Evolutionary conservation across 2,888 invertebrate genomes (phyloP).

Genomic region (Pharmacophagus antenor): DNA sequence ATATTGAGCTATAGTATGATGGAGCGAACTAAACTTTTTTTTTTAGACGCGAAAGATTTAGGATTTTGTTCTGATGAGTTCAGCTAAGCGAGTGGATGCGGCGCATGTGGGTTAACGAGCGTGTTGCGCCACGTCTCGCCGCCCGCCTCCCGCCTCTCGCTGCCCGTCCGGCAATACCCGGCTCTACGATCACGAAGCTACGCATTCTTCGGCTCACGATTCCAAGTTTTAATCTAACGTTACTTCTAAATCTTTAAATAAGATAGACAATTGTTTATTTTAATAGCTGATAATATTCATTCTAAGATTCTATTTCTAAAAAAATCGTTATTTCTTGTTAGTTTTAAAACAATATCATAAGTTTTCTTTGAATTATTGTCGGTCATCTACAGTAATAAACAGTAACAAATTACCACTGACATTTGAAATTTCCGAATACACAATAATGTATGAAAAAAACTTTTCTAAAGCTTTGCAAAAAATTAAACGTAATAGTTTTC

Average conservation of each 20-base stretch:
- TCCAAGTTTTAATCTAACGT: constrained; percentile 36
- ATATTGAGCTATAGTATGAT: neutral
- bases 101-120: constrained; percentile 74
- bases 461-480: too few species aligned
- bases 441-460: too few species aligned
- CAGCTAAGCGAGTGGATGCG: constrained; percentile 36
- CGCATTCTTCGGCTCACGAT: constrained; percentile 41
- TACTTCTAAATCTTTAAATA: constrained; percentile 17
- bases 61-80: constrained; percentile 50
- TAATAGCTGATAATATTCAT: neutral
- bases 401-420: too few species aligned
- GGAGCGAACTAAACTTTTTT: constrained; percentile 2
- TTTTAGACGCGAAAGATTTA: constrained; percentile 28
- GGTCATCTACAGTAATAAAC: too few species aligned
- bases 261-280: neutral
- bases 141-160: constrained; percentile 36
- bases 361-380: too few species aligned
- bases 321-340: neutral
- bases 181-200: constrained; percentile 46
- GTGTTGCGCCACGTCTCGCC: constrained; percentile 52
- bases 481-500: too few species aligned
- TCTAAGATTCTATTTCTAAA: neutral
- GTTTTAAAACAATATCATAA: too few species aligned
- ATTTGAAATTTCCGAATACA: too few species aligned
- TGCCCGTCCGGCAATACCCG: constrained; percentile 34